Evolutionary conservation across 2,797 vertebrate species (phyloP).

Genomic region (Dendrocincla fuliginosa): DNA sequence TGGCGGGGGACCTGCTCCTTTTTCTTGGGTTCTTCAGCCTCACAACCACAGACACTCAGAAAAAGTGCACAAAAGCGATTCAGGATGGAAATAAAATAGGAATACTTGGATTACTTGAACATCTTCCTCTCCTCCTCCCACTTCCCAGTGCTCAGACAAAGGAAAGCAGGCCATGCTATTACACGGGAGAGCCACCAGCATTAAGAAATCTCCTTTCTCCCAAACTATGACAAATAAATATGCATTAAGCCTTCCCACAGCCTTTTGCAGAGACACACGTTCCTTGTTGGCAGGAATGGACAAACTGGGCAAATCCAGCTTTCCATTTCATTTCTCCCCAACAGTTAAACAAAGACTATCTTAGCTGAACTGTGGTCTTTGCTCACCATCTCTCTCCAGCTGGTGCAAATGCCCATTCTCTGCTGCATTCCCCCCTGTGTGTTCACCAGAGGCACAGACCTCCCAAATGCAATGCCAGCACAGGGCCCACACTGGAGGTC

Average conservation of each 20-base stretch:
- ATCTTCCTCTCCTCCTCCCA: neutral
- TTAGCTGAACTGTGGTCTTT: neutral
- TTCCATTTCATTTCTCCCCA: neutral
- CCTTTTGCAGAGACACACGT: neutral
- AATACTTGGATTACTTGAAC: neutral
- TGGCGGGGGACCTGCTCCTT: neutral
- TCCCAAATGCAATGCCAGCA: neutral
- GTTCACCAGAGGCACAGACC: neutral
- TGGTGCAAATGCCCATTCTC: neutral
- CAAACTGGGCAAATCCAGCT: neutral
- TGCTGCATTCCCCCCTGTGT: neutral
- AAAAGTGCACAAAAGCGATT: neutral
- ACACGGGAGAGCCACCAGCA: neutral
- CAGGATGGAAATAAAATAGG: neutral
- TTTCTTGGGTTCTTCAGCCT: neutral
- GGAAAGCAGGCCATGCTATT: neutral
- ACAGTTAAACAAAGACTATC: neutral
- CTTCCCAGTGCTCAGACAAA: neutral
- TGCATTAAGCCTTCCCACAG: neutral
- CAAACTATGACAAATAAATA: accelerated
- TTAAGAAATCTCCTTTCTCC: neutral
- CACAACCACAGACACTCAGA: neutral
- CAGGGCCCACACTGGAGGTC: neutral
- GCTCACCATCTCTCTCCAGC: neutral
- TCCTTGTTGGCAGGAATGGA: neutral